A percentile compares a stretch with the other conserved stretches of the same genome.
These are phyloP conservation scores for Merluccius polli DNA, from an alignment of 2,797 vertebrate genomes.

Conservation along the genomic window DNA sequence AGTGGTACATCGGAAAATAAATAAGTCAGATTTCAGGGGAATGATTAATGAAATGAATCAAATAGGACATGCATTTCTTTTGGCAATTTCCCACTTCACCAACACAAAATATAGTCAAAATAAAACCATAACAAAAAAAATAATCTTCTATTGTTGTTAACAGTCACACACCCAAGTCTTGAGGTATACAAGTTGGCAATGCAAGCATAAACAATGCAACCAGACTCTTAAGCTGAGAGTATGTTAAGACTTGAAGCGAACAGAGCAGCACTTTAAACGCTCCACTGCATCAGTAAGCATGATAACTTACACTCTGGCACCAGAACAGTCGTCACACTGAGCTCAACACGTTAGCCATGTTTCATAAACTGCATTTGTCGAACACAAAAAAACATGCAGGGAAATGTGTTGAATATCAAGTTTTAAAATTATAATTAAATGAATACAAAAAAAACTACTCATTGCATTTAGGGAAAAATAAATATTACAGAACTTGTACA, in stretches of 20 bases:
- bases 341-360: conserved; percentile 24
- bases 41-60: conserved; percentile 21
- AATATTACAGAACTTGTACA: neutral
- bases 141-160: conserved; percentile 28
- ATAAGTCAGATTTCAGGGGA: conserved; percentile 29
- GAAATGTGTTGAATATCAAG: neutral
- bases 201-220: conserved; percentile 23
- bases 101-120: conserved; percentile 25
- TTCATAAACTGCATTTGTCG: neutral
- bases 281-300: conserved; percentile 27
- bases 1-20: conserved; percentile 32
- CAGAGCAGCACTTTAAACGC: conserved; percentile 37
- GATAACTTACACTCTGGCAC: conserved; percentile 17
- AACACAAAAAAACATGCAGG: conserved; percentile 22
- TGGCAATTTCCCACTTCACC: conserved; percentile 52
- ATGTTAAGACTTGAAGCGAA: conserved; percentile 38
- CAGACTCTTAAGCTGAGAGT: neutral
- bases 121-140: conserved; percentile 37
- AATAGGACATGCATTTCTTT: conserved; percentile 36
- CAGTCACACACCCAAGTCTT: conserved; percentile 32
- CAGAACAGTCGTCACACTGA: conserved; percentile 15
- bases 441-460: too few species aligned
- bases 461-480: neutral
- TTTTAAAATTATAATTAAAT: neutral
- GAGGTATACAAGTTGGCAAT: conserved; percentile 60